A percentile compares a stretch with the other conserved stretches of the same genome.
These are phyloP conservation scores for Camelus dromedarius DNA, from an alignment of 2,113 vertebrate species.

Conservation along the genomic window DNA sequence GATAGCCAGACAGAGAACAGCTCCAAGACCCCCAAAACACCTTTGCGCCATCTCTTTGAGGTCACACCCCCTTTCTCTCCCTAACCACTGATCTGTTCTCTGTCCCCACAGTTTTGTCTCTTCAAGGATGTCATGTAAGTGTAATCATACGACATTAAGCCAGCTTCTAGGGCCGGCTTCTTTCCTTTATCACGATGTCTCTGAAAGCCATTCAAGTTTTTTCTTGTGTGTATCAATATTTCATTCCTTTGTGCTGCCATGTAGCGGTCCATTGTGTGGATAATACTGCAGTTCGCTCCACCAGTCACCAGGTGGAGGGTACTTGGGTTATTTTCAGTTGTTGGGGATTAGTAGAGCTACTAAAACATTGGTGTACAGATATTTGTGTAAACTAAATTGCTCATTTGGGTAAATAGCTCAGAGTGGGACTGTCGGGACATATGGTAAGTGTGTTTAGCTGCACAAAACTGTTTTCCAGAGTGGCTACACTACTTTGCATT, in stretches of 20 bases:
- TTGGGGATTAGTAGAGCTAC: neutral
- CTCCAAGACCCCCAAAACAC: neutral
- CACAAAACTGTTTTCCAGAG: neutral
- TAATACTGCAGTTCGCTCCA: accelerated
- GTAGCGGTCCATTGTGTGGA: neutral
- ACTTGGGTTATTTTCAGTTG: neutral
- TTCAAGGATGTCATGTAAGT: neutral
- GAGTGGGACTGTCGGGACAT: neutral
- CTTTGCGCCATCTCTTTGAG: neutral
- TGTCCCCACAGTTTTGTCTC: neutral
- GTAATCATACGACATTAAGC: neutral
- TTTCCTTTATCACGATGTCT: neutral
- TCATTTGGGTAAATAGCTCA: neutral
- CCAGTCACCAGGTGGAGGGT: too few species aligned
- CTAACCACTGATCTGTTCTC: neutral
- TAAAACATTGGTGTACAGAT: neutral
- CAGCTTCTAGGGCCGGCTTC: neutral
- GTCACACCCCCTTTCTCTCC: neutral
- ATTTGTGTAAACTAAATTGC: neutral
- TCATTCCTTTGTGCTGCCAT: neutral
- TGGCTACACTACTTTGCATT: neutral
- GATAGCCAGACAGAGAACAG: neutral
- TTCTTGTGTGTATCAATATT: too few species aligned
- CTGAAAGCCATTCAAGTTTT: neutral
- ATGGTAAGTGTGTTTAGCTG: neutral